phyloP scores from a whole-genome alignment of 2,113 vertebrate species.

The Argyrosomus japonicus region DNA sequence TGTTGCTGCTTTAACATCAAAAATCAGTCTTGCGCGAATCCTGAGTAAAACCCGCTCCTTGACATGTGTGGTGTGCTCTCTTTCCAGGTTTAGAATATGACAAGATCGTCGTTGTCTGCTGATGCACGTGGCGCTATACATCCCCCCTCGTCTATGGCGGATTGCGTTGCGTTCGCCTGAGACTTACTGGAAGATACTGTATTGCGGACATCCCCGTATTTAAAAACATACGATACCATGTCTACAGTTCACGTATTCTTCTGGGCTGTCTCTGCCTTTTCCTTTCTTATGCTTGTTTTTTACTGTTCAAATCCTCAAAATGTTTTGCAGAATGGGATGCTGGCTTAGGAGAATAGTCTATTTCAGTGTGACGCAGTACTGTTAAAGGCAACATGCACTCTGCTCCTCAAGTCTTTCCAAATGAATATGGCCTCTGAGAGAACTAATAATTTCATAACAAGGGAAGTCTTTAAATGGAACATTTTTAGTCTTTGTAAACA shows the following conservation, averaged over 20 bases:
- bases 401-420: conserved; percentile 40
- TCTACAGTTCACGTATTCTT: conserved; percentile 74
- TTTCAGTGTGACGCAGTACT: conserved; percentile 48
- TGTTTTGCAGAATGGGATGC: conserved; percentile 60
- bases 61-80: conserved; percentile 87
- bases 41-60: conserved; percentile 74
- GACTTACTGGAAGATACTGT: conserved; percentile 85
- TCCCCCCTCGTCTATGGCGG: conserved; percentile 83
- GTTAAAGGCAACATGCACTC: conserved; percentile 25
- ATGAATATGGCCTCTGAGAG: conserved; percentile 34
- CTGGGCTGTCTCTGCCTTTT: conserved; percentile 74
- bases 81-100: conserved; percentile 89
- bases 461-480: conserved; percentile 45
- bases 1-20: conserved; percentile 50
- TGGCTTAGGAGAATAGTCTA: conserved; percentile 29
- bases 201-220: conserved; percentile 81
- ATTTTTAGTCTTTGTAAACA: conserved; percentile 28
- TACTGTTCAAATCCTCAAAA: conserved; percentile 69
- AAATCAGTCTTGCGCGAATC: conserved; percentile 69
- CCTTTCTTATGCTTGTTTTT: conserved; percentile 78
- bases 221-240: conserved; percentile 75
- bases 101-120: conserved; percentile 86
- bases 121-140: conserved; percentile 85
- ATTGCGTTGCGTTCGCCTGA: conserved; percentile 87
- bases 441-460: conserved; percentile 31